A percentile compares a stretch with the other conserved stretches of the same genome.
Conservation (phyloP, 1,140 invertebrate genomes). For the Ectropis grisescens region DNA sequence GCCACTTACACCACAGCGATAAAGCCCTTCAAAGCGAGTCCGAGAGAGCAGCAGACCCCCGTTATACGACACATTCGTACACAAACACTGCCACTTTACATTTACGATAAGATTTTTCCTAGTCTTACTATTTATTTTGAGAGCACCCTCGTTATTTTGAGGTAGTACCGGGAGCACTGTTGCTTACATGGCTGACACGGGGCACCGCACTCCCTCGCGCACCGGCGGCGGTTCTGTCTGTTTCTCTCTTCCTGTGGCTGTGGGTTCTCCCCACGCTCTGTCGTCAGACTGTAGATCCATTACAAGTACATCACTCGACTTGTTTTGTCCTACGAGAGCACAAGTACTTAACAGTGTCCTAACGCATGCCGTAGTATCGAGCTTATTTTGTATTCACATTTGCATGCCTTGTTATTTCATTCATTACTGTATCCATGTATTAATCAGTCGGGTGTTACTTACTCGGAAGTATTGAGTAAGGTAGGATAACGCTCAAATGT, state of each 20-base stretch:
- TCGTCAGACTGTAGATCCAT: constrained; percentile 36
- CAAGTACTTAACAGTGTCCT: no score
- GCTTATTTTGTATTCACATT: no score
- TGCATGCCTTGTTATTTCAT: no score
- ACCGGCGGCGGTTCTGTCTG: constrained; percentile 67
- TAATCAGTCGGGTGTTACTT: no score
- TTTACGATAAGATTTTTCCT: constrained; percentile 36
- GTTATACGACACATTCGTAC: constrained; percentile 54
- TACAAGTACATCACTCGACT: constrained; percentile 17
- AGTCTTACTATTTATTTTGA: constrained; percentile 32
- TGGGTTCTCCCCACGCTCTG: constrained; percentile 55
- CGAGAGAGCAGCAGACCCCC: constrained; percentile 71
- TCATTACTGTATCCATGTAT: no score
- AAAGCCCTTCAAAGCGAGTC: constrained; percentile 69
- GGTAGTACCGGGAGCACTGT: constrained; percentile 50
- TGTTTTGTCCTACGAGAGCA: constrained; percentile 1
- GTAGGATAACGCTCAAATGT: no score
- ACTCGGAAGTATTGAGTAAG: no score
- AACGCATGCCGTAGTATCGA: no score
- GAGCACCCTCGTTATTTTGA: constrained; percentile 42
- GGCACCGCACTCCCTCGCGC: constrained; percentile 51
- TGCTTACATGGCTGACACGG: constrained; percentile 59
- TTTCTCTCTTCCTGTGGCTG: constrained; percentile 71
- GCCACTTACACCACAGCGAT: constrained; percentile 62
- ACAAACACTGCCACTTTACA: constrained; percentile 60